phyloP scores from a whole-genome alignment of 1,140 invertebrate genomes.

The Teleogryllus occipitalis region DNA sequence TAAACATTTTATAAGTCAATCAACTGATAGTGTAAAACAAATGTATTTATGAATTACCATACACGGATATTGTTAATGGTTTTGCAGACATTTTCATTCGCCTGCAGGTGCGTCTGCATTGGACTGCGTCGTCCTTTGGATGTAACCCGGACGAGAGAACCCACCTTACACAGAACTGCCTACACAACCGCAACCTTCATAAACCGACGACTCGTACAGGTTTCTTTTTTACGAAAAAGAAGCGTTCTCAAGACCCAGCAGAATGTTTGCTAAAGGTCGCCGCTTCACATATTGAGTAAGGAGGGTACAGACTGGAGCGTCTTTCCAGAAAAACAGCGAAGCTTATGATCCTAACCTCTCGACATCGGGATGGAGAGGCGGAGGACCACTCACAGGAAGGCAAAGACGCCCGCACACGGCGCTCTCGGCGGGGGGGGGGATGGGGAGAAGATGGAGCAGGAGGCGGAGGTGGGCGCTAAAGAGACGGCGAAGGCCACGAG shows the following conservation, averaged over 20 bases:
- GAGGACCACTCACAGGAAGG: not conserved
- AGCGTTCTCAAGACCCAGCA: not conserved
- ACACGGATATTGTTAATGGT: too few relatives aligned
- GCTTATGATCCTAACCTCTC: not conserved
- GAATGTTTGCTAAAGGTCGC: not conserved
- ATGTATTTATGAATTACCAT: too few relatives aligned
- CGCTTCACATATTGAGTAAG: conserved; percentile 4
- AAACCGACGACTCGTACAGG: not conserved
- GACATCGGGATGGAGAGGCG: not conserved
- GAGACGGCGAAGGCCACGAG: too few relatives aligned
- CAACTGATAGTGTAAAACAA: too few relatives aligned
- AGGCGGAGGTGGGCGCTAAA: not conserved
- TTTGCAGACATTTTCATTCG: too few relatives aligned
- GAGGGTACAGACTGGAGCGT: not conserved
- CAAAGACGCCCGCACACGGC: not conserved
- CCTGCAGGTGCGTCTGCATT: too few relatives aligned
- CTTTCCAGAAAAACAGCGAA: not conserved
- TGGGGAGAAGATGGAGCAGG: not conserved
- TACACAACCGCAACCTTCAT: not conserved
- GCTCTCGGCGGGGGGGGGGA: not conserved
- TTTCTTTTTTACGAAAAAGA: not conserved
- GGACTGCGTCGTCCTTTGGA: too few relatives aligned
- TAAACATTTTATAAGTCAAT: too few relatives aligned
- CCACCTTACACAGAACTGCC: not conserved
- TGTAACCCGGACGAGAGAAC: not conserved